These are phyloP conservation scores for Elmis aenea DNA, from an alignment of 2,888 invertebrate species.

Conservation along the genomic window DNA sequence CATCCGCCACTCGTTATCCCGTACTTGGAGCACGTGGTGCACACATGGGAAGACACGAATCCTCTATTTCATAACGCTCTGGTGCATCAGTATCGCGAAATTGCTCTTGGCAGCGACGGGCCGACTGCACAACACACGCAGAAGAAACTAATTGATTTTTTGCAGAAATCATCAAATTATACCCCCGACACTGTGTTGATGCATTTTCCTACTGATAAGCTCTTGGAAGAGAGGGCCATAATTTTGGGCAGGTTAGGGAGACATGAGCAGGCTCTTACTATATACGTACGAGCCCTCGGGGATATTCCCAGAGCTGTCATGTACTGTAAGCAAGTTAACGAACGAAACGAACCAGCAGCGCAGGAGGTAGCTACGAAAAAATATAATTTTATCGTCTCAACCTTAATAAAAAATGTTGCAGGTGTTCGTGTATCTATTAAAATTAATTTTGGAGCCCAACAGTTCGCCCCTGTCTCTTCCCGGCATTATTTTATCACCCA, in stretches of 20 bases:
- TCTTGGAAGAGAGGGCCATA: conserved; percentile 93
- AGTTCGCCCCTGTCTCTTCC: conserved; percentile 35
- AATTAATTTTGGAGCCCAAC: conserved; percentile 41
- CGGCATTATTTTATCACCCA: conserved; percentile 50
- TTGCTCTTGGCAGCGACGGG: conserved; percentile 43
- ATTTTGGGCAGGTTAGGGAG: conserved; percentile 84
- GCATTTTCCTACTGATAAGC: conserved; percentile 77
- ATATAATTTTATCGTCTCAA: too few species aligned
- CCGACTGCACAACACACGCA: conserved; percentile 49
- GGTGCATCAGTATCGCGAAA: conserved; percentile 83
- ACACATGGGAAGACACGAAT: conserved; percentile 81
- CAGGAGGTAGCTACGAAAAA: conserved; percentile 5
- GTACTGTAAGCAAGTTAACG: conserved; percentile 74
- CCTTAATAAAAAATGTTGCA: too few species aligned
- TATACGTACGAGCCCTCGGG: conserved; percentile 85
- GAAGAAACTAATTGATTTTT: conserved; percentile 67
- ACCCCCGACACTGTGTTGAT: conserved; percentile 81
- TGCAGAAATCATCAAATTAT: conserved; percentile 76
- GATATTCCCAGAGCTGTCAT: conserved; percentile 77
- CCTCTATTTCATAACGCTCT: conserved; percentile 86
- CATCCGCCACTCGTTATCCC: conserved; percentile 80
- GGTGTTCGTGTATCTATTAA: conserved; percentile 43
- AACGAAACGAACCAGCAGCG: conserved; percentile 19
- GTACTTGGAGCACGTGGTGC: conserved; percentile 92
- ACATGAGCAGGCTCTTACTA: conserved; percentile 88